Base-by-base conservation (phyloP, 2,888 invertebrate genomes). In the Galerucella pusilla region DNA sequence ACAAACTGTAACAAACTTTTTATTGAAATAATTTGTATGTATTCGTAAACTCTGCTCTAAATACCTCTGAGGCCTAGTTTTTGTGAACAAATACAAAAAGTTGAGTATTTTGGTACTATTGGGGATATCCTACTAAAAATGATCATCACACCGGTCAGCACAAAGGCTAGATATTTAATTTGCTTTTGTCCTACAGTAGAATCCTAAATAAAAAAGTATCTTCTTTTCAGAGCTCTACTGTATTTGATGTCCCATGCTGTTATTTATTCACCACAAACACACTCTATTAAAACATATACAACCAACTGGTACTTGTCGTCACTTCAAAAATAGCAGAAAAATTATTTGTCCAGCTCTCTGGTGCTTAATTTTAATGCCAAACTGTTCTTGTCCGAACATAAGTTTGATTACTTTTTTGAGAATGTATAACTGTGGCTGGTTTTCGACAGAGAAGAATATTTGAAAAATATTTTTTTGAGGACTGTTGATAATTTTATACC, bases 211-310 rank as follows among this genome's bases (percentile, higher is more conserved):
- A 28, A 5, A 52, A 6, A n/a, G 2, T n/a, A n/a, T n/a, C 5
- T n/a, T 49, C 16, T 16, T 14, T 9, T 65, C 9, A 25, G 49
- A 66, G 49, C 49, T 46, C 16, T 46, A 42, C 35, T 67, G 35
- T 10, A 68, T 60, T n/a, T 60, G 42, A 61, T 35, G 11, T 54
- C 25, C 52, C 65, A 71, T 71, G 71, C 71, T 49, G 71, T 71
- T 71, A 71, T 54, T 71, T 9, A 71, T 57, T 65, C 20, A 71
- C 65, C 57, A 71, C 16, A 71, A 63, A 69, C 46, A 66, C n/a
- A 61, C 9, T 35, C 54, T 64, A 71, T 64, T 45, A 57, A 54
- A 64, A 71, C 57, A 70, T 65, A 65, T 57, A 25, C 46, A 65
- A 65, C 71, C 64, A 52, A 71, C 16, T 64, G 63, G 20, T 35